Evolutionary conservation across 1,140 invertebrate genomes (phyloP), one percentile per base, ranked within the genome.

Genomic region (Procambarus virginalis): DNA sequence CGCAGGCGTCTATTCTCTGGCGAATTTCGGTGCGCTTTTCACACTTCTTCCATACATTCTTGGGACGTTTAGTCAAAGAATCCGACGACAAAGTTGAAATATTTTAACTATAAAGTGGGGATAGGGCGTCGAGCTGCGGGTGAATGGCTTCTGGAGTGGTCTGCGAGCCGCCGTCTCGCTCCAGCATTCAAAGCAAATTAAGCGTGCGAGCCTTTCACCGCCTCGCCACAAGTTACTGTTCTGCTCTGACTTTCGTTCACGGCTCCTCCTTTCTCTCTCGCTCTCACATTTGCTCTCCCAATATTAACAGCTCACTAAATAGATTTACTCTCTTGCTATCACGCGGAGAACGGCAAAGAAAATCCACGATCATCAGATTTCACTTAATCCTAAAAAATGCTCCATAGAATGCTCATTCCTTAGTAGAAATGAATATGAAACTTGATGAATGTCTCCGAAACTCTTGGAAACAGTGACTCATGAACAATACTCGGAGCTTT

Each of bases 31-130:
- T 22, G 3, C 68, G n/a, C 77, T 79, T n/a, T 79, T 79, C 77
- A 79, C 77, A 79, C 77, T 49, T 79, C 48, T 45, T n/a, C 76
- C 22, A 8, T 5, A 10, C 76, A 78, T 78, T 78, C 76, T 78
- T 78, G 49, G 46, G 3, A 2, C 76, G 34, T 58, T 79, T 60
- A 81, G 8, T 14, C 17, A 60, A 51, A 58, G 58, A 81, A 81
- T 60, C 1, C 51, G 51, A 10, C 79, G 9, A 48, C 48, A 58
- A 49, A 49, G 45, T 79, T 79, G 77, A 60, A 81, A 81, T 81
- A 81, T 58, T 81, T 49, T 12, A 45, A 60, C n/a, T 10, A 64
- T 34, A 64, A 68, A 51, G 14, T 22, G n/a, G 14, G 14, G n/a
- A 73, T 34, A 73, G 68, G n/a, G 68, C n/a, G 10, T 68, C 10